phyloP scores from a whole-genome alignment of 2,113 vertebrate genomes.

The Anthoscopus minutus region DNA sequence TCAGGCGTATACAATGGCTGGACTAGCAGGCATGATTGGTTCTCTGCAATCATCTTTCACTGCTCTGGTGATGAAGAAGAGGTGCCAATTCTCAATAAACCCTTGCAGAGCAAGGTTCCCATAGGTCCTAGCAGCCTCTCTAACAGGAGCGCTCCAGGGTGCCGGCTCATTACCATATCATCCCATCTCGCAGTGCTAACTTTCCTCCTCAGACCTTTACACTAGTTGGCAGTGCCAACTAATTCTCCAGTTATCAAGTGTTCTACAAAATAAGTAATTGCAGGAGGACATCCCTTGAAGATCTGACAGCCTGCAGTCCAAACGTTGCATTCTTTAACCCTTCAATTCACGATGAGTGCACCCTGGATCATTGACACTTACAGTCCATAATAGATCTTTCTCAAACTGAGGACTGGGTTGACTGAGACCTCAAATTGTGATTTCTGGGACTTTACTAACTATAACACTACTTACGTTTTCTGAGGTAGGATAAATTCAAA shows the following conservation, averaged over 20 bases:
- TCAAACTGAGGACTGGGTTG: constrained; percentile 20
- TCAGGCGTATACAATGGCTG: constrained; percentile 28
- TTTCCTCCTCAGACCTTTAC: neutral
- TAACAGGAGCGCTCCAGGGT: constrained; percentile 32
- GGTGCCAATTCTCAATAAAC: constrained; percentile 9
- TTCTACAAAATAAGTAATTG: constrained; percentile 23
- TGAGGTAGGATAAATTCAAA: constrained; percentile 29
- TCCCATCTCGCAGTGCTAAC: neutral
- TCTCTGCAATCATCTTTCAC: constrained; percentile 32
- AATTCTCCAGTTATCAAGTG: constrained; percentile 13
- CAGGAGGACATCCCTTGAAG: neutral
- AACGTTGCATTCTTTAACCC: constrained; percentile 54
- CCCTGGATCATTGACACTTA: neutral
- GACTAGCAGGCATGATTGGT: neutral
- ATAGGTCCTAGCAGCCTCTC: neutral
- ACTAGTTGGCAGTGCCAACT: neutral
- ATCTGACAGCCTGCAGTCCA: neutral
- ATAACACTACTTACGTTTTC: constrained; percentile 19
- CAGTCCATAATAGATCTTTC: constrained; percentile 13
- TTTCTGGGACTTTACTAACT: constrained; percentile 31
- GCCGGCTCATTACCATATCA: constrained; percentile 30
- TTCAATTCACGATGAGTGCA: constrained; percentile 23
- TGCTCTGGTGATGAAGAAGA: constrained; percentile 13
- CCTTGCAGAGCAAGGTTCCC: constrained; percentile 6
- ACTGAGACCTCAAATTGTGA: constrained; percentile 36